Conservation (phyloP, 2,797 vertebrate genomes). For the Psittacula derbiana region DNA sequence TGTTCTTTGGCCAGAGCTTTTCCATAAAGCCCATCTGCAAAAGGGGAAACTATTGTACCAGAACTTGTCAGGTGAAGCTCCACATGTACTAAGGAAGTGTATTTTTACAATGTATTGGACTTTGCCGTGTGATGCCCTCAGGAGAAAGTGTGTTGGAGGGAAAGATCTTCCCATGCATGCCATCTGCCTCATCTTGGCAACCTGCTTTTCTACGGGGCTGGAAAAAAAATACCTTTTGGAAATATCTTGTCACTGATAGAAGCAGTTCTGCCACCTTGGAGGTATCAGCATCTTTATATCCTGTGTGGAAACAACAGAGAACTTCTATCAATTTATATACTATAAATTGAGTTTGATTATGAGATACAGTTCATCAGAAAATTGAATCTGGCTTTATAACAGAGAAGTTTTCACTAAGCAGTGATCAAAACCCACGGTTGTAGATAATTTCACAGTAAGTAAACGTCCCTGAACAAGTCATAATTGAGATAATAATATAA, state of each 20-base stretch:
- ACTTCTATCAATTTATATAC: neutral
- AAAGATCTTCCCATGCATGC: neutral
- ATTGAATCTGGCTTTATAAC: neutral
- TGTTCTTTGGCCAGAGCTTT: neutral
- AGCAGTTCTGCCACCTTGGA: neutral
- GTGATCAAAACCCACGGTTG: neutral
- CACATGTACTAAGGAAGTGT: neutral
- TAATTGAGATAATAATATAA: neutral
- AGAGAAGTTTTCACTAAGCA: neutral
- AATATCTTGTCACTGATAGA: neutral
- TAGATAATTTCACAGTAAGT: neutral
- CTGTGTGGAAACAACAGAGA: neutral
- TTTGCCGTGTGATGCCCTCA: neutral
- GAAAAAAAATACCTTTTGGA: neutral
- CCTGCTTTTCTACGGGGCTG: neutral
- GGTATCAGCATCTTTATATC: neutral
- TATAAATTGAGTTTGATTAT: neutral
- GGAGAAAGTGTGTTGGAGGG: neutral
- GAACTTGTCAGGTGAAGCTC: neutral
- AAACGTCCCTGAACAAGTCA: neutral
- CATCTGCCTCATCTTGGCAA: neutral
- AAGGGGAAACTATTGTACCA: neutral
- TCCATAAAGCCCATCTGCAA: neutral
- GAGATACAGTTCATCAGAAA: neutral
- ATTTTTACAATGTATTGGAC: neutral